phyloP scores from a whole-genome alignment of 2,797 vertebrate genomes.

The Artibeus lituratus region DNA sequence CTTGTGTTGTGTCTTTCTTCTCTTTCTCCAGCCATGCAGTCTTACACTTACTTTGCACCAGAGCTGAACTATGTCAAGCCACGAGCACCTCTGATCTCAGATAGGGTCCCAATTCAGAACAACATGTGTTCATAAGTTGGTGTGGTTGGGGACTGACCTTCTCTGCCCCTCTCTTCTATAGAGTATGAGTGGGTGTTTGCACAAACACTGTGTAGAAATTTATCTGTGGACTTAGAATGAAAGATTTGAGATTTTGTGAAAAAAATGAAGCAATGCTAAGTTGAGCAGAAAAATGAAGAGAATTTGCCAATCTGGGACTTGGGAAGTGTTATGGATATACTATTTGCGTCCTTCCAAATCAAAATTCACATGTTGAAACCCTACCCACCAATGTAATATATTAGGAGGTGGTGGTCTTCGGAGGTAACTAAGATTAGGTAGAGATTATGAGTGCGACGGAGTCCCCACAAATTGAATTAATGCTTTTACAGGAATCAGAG shows the following conservation, averaged over 20 bases:
- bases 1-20: neutral
- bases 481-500: neutral
- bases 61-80: neutral
- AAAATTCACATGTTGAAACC: neutral
- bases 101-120: no score
- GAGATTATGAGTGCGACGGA: neutral
- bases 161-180: neutral
- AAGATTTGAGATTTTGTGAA: neutral
- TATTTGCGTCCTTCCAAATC: neutral
- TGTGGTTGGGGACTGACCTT: neutral
- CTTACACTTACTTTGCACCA: neutral
- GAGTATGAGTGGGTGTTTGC: fast-evolving
- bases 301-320: neutral
- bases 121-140: neutral
- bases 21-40: neutral
- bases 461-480: neutral
- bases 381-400: neutral
- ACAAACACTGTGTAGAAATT: neutral
- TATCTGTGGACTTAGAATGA: neutral
- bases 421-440: neutral
- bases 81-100: fast-evolving
- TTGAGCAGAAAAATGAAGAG: neutral
- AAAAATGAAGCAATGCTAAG: neutral
- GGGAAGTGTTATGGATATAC: neutral
- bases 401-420: neutral